Conservation (phyloP, 2,888 invertebrate genomes). For the Gerris lacustris region DNA sequence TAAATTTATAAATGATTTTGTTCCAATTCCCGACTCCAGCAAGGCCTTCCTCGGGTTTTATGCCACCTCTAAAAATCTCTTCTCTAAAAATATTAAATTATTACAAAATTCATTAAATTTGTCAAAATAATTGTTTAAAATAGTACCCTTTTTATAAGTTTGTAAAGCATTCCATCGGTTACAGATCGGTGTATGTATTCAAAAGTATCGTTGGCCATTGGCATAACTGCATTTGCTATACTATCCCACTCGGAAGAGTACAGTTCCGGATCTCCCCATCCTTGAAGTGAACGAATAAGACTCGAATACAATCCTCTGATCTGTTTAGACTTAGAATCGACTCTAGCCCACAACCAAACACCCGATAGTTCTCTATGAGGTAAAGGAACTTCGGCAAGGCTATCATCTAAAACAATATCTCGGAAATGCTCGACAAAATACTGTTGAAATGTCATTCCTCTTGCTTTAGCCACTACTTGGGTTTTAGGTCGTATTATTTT, state of each 20-base stretch:
- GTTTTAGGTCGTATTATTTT: not conserved
- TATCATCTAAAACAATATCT: not conserved
- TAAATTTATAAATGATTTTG: too few species aligned
- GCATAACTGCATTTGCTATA: not conserved
- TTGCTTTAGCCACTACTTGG: not conserved
- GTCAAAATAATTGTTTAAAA: too few species aligned
- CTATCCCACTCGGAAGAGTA: not conserved
- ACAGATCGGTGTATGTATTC: not conserved
- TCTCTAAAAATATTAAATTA: too few species aligned
- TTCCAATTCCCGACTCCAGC: too few species aligned
- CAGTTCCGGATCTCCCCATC: not conserved
- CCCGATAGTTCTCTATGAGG: not conserved
- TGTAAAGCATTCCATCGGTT: not conserved
- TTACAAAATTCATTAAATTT: too few species aligned
- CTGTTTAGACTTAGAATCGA: not conserved
- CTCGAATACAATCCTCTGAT: constrained; percentile 1
- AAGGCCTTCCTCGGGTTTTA: too few species aligned
- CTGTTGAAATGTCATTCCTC: not conserved
- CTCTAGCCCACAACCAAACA: constrained; percentile 1
- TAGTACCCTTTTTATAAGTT: not conserved
- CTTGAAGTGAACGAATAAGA: not conserved
- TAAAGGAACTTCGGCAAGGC: not conserved
- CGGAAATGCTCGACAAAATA: not conserved
- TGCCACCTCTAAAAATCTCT: too few species aligned
- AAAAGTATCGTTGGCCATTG: not conserved